Conservation (phyloP, 2,888 invertebrate species). For the Tryphoninae sp. region DNA sequence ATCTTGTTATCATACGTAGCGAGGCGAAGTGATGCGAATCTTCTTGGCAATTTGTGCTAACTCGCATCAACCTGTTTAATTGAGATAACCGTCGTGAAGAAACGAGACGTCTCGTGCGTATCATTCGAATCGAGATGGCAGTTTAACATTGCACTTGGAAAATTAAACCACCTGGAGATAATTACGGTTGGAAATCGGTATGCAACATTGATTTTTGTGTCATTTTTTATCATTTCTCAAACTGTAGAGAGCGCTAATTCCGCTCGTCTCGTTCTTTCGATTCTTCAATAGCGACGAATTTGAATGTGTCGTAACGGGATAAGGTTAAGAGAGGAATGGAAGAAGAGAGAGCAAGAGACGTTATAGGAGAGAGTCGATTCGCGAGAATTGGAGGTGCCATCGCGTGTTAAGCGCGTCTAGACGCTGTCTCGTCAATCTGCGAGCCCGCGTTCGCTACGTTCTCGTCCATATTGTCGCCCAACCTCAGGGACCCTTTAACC, state of each 20-base stretch:
- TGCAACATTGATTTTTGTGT: too few species aligned
- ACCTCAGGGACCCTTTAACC: constrained; percentile 73
- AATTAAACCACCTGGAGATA: background rate
- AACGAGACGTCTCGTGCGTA: background rate
- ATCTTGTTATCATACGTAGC: constrained; percentile 66
- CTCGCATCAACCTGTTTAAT: constrained; percentile 79
- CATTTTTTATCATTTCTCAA: too few species aligned
- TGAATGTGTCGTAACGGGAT: constrained; percentile 27
- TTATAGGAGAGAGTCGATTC: constrained; percentile 26
- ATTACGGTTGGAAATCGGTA: background rate
- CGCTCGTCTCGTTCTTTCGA: constrained; percentile 19
- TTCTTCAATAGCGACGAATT: constrained; percentile 18
- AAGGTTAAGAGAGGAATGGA: background rate
- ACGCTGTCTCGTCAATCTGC: constrained; percentile 78
- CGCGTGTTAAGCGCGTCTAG: constrained; percentile 75
- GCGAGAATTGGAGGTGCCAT: constrained; percentile 63
- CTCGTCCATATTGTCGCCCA: constrained; percentile 10
- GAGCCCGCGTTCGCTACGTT: constrained; percentile 55
- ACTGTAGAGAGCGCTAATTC: background rate
- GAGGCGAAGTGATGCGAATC: constrained; percentile 39
- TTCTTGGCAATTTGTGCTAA: constrained; percentile 73
- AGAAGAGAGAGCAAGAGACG: constrained; percentile 7
- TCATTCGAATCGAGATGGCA: constrained; percentile 1
- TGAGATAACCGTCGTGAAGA: constrained; percentile 71
- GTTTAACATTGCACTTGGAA: background rate